Evolutionary conservation across 1,140 invertebrate genomes (phyloP), one percentile per base, ranked within the genome.

Genomic region (Lepidurus apus): DNA sequence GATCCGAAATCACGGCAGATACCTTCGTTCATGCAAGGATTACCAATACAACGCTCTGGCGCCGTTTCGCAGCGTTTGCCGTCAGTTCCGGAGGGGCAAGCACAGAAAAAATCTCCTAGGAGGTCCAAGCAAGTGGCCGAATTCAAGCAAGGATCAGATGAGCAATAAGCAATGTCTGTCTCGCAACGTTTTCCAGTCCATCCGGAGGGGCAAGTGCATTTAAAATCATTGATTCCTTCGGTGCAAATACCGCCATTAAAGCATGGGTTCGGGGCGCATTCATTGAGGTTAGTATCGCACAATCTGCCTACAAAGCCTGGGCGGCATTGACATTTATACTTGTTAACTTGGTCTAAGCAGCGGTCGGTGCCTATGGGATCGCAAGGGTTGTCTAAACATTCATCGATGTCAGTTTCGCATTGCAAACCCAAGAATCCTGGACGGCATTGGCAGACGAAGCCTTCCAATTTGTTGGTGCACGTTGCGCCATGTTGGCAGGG

Each of bases 81-180:
- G 84, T 96, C 95, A 3, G 95, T 96, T 82, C 95, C 95, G 79
- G 93, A 95, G 73, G 95, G 95, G 82, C 95, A 96, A 88, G 97
- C 95, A 83, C 96, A 98, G 90, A 98, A 98, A 84, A 92, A 98
- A 83, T 98, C 96, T 86, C 95, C 90, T 90, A 97, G 97, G 4
- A 98, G 87, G 83, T 97, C 92, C 75, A 97, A 94, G 85, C 97
- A 99, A 24, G 88, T 89, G 24, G 96, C 96, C 83, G 96, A 92
- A 85, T 98, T 98, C 82, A 95, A 91, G 85, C 97, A 98, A 3
- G 96, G 95, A 77, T 88, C 88, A 78, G 89, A 91, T 79, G 91
- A 89, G 83, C 97, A 98, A 76, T 90, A 93, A 79, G 93, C 94
- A 78, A 97, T 91, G 83, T 97, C 94, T 26, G 86, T 87, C 86